phyloP scores from a whole-genome alignment of 2,113 vertebrate genomes.

The Lepus timidus region DNA sequence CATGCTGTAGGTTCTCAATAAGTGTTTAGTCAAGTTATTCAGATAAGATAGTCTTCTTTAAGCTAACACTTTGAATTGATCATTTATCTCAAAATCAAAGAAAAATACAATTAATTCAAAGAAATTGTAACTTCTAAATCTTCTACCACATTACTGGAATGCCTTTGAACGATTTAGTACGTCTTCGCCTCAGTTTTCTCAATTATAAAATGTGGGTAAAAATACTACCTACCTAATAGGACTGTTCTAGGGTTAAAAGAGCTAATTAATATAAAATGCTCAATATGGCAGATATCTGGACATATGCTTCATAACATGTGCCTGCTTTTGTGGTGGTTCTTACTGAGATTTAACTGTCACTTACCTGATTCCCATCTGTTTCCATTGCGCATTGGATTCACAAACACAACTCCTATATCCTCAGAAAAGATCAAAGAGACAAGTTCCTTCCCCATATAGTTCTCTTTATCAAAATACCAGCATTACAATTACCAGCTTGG shows the following conservation, averaged over 20 bases:
- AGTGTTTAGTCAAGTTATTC: background rate
- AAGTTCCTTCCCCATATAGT: background rate
- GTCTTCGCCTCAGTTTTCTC: background rate
- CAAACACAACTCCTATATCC: background rate
- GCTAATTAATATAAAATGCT: slow-evolving; percentile 19
- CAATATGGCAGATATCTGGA: background rate
- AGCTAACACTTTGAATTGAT: background rate
- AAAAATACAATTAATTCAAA: background rate
- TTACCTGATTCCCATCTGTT: background rate
- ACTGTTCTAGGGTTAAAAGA: background rate
- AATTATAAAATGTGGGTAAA: background rate
- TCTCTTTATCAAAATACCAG: slow-evolving; percentile 32
- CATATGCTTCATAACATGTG: slow-evolving; percentile 28
- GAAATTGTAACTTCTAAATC: background rate
- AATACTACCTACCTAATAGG: background rate
- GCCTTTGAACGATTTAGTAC: background rate
- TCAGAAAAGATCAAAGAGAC: slow-evolving; percentile 6
- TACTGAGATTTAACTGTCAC: background rate
- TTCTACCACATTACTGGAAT: background rate
- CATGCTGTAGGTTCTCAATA: background rate
- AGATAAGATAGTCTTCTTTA: background rate
- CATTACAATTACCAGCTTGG: slow-evolving; percentile 16
- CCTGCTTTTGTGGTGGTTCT: background rate
- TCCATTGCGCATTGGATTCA: background rate
- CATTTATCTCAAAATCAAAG: background rate